A percentile compares a stretch with the other conserved stretches of the same genome.
Evolutionary conservation across 2,888 invertebrate species (phyloP).

Genomic region (Drosophila neutralis): DNA sequence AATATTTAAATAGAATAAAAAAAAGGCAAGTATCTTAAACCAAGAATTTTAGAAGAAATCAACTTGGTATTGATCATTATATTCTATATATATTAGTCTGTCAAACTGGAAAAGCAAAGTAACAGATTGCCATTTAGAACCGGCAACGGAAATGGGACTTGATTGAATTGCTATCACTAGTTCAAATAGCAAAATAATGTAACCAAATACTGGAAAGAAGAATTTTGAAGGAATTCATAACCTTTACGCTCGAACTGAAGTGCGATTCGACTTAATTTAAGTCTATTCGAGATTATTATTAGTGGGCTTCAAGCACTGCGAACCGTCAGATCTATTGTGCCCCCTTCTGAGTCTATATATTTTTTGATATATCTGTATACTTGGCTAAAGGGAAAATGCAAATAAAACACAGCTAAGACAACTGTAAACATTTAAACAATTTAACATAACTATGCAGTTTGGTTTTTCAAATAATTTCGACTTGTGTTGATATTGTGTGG

Average conservation of each 20-base stretch:
- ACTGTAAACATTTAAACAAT: conserved; percentile 30
- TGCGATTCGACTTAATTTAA: neutral
- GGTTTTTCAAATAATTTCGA: conserved; percentile 34
- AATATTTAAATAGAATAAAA: no score
- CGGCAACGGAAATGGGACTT: neutral
- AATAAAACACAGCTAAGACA: conserved; percentile 13
- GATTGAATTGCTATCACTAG: neutral
- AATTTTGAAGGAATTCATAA: neutral
- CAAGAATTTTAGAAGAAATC: neutral
- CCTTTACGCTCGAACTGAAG: neutral
- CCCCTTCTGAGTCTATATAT: neutral
- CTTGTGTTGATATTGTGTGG: neutral
- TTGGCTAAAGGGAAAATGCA: neutral
- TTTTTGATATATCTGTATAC: neutral
- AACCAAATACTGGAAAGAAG: neutral
- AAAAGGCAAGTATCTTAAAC: neutral
- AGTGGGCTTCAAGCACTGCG: neutral
- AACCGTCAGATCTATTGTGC: neutral
- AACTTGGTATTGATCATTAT: neutral
- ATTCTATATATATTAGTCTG: neutral
- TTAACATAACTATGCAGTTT: conserved; percentile 23
- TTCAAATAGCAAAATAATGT: neutral
- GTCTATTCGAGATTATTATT: neutral
- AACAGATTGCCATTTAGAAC: neutral
- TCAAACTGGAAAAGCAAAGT: neutral